Evolutionary conservation across 2,113 vertebrate genomes (phyloP).

Genomic region (Pseudonaja textilis): DNA sequence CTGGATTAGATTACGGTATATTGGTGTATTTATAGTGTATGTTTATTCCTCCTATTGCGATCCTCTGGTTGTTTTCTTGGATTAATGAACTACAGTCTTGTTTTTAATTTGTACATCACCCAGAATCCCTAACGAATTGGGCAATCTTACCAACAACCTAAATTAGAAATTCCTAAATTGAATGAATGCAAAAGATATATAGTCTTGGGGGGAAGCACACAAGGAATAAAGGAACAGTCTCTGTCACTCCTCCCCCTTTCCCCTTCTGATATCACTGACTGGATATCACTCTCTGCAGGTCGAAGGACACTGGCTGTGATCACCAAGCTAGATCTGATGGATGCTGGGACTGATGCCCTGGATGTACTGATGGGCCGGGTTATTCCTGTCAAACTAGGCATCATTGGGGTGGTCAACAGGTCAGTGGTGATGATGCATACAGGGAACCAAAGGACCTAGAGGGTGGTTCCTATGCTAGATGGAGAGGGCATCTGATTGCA

Average conservation of each 20-base stretch:
- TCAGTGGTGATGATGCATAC: slow-evolving; percentile 39
- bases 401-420: slow-evolving; percentile 82
- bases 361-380: slow-evolving; percentile 80
- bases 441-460: neutral
- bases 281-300: slow-evolving; percentile 54
- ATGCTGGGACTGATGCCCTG: slow-evolving; percentile 77
- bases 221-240: neutral
- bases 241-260: neutral
- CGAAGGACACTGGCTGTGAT: slow-evolving; percentile 77
- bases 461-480: neutral
- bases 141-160: neutral
- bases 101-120: neutral
- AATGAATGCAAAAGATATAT: no score
- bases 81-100: neutral
- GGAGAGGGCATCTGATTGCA: neutral
- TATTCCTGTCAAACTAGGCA: slow-evolving; percentile 79
- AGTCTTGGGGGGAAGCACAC: no score
- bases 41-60: neutral
- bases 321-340: slow-evolving; percentile 83
- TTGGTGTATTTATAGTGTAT: neutral
- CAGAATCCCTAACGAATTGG: neutral
- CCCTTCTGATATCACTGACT: neutral
- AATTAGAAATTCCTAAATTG: neutral
- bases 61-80: neutral
- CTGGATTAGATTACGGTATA: neutral